These are phyloP conservation scores for Mongoloraphidia duomilia DNA, from an alignment of 2,888 invertebrate species.

Conservation along the genomic window DNA sequence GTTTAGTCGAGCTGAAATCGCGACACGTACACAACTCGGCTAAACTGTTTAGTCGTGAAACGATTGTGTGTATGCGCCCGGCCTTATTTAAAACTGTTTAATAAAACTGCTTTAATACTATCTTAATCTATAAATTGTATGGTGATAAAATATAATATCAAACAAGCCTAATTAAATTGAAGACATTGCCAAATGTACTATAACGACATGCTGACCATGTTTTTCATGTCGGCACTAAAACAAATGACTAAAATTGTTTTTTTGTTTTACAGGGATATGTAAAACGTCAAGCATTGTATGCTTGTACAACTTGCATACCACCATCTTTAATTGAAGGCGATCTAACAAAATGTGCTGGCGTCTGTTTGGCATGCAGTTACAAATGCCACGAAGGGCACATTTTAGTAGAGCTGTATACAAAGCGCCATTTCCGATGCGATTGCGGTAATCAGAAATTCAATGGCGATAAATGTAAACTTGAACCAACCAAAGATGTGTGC, in stretches of 20 bases:
- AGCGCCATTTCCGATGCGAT: conserved; percentile 89
- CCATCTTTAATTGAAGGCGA: conserved; percentile 36
- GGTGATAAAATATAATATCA: too few relatives aligned
- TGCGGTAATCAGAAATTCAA: conserved; percentile 75
- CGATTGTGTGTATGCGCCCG: too few relatives aligned
- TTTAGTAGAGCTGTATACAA: conserved; percentile 89
- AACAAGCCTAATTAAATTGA: too few relatives aligned
- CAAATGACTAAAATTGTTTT: not conserved
- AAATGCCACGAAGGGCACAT: conserved; percentile 95
- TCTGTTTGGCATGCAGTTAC: conserved; percentile 89
- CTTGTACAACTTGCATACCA: conserved; percentile 80
- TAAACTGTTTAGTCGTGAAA: too few relatives aligned
- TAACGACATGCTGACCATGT: not conserved
- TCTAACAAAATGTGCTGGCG: conserved; percentile 52
- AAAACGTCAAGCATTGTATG: conserved; percentile 84
- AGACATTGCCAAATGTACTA: too few relatives aligned
- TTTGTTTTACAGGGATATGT: conserved; percentile 63
- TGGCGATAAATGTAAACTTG: conserved; percentile 52
- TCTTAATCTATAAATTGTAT: too few relatives aligned
- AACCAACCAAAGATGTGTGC: conserved; percentile 39
- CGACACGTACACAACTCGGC: too few relatives aligned
- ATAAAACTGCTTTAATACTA: too few relatives aligned
- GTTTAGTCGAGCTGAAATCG: too few relatives aligned
- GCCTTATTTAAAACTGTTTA: too few relatives aligned
- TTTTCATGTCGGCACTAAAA: not conserved